Percentiles rank a stretch among this genome's conserved stretches.
Evolutionary conservation across 2,888 invertebrate species (phyloP).

Genomic region (Epistrophe grossulariae): DNA sequence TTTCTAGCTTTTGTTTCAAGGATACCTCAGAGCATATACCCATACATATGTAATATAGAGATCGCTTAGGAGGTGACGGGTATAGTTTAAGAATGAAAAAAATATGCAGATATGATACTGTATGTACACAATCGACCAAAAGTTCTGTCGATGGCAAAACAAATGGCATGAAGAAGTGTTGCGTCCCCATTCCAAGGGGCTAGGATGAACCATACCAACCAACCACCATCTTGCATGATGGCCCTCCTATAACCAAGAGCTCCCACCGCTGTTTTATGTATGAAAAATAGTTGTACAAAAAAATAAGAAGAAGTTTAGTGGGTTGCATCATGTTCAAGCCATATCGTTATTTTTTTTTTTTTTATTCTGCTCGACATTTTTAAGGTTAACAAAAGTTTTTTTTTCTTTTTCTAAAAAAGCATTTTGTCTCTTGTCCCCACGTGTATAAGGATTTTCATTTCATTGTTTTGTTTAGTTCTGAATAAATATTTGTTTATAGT

Average conservation of each 20-base stretch:
- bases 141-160: slow-evolving; percentile 53
- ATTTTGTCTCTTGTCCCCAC: slow-evolving; percentile 30
- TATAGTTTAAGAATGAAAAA: slow-evolving; percentile 33
- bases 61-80: slow-evolving; percentile 57
- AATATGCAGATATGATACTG: slow-evolving; percentile 13
- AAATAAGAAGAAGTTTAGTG: slow-evolving; percentile 53
- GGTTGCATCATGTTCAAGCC: slow-evolving; percentile 26
- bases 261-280: slow-evolving; percentile 57
- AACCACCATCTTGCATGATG: slow-evolving; percentile 25
- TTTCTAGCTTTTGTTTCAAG: slow-evolving; percentile 48
- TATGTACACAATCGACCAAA: slow-evolving; percentile 8
- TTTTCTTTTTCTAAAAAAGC: slow-evolving; percentile 17
- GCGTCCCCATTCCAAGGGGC: slow-evolving; percentile 31
- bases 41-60: background rate
- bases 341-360: slow-evolving; percentile 1
- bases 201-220: background rate
- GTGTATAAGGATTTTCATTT: slow-evolving; percentile 53
- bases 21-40: slow-evolving; percentile 34
- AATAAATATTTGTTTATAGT: slow-evolving; percentile 32
- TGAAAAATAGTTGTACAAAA: slow-evolving; percentile 36
- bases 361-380: slow-evolving; percentile 5
- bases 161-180: slow-evolving; percentile 67
- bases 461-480: slow-evolving; percentile 42
- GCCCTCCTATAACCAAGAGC: background rate
- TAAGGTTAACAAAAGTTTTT: slow-evolving; percentile 34